Evolutionary conservation across 1,140 invertebrate species (phyloP).

Genomic region (Nylanderia fulva): DNA sequence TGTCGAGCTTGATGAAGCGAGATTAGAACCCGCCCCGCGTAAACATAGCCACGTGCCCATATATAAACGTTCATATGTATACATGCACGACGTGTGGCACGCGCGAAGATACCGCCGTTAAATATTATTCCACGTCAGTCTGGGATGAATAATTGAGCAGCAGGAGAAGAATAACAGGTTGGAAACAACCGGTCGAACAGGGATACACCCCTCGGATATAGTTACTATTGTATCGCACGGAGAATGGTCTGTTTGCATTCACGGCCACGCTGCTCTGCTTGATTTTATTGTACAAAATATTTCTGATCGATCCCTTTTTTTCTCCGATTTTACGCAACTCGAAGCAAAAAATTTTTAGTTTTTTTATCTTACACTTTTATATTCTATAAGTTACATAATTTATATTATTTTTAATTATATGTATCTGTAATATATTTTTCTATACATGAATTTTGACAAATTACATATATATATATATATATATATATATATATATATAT

Average conservation of each 20-base stretch:
- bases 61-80: background rate
- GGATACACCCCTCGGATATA: conserved; percentile 11
- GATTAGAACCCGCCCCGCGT: conserved; percentile 23
- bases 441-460: no score
- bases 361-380: no score
- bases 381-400: no score
- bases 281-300: conserved; percentile 11
- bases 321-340: background rate
- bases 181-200: conserved; percentile 31
- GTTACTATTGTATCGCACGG: background rate
- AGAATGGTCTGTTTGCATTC: conserved; percentile 15
- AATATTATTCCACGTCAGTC: conserved; percentile 54
- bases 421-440: no score
- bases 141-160: conserved; percentile 65
- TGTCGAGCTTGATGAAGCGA: conserved; percentile 52
- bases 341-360: background rate
- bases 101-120: conserved; percentile 14
- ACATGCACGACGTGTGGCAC: background rate
- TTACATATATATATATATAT: no score
- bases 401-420: no score
- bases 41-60: background rate
- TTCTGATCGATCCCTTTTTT: background rate
- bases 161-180: conserved; percentile 52
- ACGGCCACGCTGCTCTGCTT: background rate
- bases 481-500: no score